Evolutionary conservation across 2,113 vertebrate genomes (phyloP).

Genomic region (Chaetura pelagica): DNA sequence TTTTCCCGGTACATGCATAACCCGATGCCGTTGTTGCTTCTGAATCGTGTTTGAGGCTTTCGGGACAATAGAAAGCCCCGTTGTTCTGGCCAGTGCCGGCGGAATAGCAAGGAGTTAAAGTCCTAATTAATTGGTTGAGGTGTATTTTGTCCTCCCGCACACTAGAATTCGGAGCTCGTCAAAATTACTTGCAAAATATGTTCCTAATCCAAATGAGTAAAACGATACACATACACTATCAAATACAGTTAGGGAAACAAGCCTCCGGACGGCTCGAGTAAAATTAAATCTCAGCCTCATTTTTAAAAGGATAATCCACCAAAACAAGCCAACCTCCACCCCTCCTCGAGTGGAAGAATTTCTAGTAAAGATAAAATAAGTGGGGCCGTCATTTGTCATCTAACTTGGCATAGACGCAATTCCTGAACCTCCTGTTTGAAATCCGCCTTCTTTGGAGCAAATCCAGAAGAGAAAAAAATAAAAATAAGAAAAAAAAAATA

Average conservation of each 20-base stretch:
- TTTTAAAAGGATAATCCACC: conserved; percentile 48
- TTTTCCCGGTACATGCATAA: conserved; percentile 18
- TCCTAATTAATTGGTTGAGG: neutral
- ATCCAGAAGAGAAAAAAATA: neutral
- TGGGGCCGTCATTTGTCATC: conserved; percentile 63
- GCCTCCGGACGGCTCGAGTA: neutral
- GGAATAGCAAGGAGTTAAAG: conserved; percentile 21
- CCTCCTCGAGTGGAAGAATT: conserved; percentile 20
- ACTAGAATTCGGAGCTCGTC: neutral
- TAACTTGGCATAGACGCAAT: conserved; percentile 54
- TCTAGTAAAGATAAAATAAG: conserved; percentile 65
- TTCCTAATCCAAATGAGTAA: conserved; percentile 58
- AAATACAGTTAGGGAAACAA: neutral
- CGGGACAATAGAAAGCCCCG: conserved; percentile 18
- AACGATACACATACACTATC: neutral
- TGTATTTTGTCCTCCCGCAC: conserved; percentile 36
- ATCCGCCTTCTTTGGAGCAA: conserved; percentile 63
- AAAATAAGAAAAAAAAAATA: rapidly evolving
- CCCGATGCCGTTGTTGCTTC: neutral
- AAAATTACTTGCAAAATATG: conserved; percentile 3
- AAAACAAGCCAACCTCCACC: neutral
- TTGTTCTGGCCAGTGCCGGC: neutral
- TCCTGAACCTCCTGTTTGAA: conserved; percentile 59
- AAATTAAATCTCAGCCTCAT: conserved; percentile 17
- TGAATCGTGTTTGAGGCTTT: neutral